Conservation (phyloP, 1,140 invertebrate genomes). For the Bombus fervidus region DNA sequence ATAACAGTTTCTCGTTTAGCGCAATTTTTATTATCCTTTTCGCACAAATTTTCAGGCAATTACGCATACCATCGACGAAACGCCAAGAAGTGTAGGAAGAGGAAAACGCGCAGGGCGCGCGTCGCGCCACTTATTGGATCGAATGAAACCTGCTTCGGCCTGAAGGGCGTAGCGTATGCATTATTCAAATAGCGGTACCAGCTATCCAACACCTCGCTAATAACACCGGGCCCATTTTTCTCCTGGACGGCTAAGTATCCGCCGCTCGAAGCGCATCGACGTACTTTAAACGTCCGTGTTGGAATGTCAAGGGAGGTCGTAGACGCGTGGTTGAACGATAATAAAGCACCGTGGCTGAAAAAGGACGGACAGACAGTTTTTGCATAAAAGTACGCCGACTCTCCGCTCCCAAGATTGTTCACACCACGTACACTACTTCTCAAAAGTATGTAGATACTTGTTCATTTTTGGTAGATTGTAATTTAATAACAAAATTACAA, state of each 20-base stretch:
- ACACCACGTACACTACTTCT: too few species aligned
- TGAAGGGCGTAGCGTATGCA: constrained; percentile 40
- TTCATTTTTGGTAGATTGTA: too few species aligned
- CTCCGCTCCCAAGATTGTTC: too few species aligned
- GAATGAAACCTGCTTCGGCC: constrained; percentile 26
- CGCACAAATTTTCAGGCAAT: constrained; percentile 22
- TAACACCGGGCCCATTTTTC: constrained; percentile 45
- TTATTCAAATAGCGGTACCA: constrained; percentile 53
- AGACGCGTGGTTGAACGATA: constrained; percentile 28
- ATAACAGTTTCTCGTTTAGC: background rate
- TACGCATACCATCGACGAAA: background rate
- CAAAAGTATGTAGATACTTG: too few species aligned
- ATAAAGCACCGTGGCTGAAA: constrained; percentile 19
- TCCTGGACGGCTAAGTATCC: constrained; percentile 26
- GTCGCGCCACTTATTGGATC: constrained; percentile 23
- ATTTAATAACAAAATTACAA: too few species aligned
- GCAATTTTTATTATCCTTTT: background rate
- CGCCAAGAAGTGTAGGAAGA: background rate
- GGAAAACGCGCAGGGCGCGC: background rate
- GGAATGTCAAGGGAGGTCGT: constrained; percentile 34
- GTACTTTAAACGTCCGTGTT: constrained; percentile 30
- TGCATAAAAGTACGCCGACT: constrained; percentile 1
- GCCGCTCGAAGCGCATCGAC: constrained; percentile 42
- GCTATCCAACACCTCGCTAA: constrained; percentile 48
- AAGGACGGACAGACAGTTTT: background rate